Evolutionary conservation across 1,140 invertebrate genomes (phyloP).

Genomic region (Cyclargus thomasi): DNA sequence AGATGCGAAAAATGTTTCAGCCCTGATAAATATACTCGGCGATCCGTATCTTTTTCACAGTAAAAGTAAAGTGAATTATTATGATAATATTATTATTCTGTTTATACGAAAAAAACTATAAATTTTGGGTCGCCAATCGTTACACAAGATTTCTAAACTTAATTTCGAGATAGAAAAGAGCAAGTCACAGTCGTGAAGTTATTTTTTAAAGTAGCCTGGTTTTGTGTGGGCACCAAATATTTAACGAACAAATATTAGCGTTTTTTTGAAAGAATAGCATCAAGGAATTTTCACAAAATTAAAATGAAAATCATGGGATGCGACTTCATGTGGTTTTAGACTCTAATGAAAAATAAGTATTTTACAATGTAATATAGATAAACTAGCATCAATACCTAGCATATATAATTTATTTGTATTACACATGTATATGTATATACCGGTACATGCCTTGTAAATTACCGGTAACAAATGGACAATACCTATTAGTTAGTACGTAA

Average conservation of each 20-base stretch:
- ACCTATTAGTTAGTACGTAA: background rate
- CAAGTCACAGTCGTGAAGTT: background rate
- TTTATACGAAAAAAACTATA: too few relatives aligned
- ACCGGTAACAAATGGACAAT: background rate
- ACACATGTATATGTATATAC: too few relatives aligned
- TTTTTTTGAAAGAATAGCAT: background rate
- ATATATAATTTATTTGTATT: background rate
- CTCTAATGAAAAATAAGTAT: too few relatives aligned
- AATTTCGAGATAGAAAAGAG: too few relatives aligned
- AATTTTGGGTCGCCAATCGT: too few relatives aligned
- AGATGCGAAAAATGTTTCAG: background rate
- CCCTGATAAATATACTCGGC: background rate
- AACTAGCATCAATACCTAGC: too few relatives aligned
- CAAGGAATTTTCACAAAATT: background rate
- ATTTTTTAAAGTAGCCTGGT: background rate
- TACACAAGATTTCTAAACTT: too few relatives aligned
- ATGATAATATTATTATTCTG: too few relatives aligned
- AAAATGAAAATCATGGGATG: background rate
- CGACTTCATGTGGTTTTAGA: too few relatives aligned
- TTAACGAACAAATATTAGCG: background rate
- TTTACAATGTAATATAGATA: too few relatives aligned
- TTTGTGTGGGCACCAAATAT: background rate
- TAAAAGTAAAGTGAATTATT: too few relatives aligned
- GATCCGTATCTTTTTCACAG: too few relatives aligned
- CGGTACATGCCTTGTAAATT: conserved; percentile 2